phyloP scores from a whole-genome alignment of 2,888 invertebrate genomes.

The Choreutis nemorana region DNA sequence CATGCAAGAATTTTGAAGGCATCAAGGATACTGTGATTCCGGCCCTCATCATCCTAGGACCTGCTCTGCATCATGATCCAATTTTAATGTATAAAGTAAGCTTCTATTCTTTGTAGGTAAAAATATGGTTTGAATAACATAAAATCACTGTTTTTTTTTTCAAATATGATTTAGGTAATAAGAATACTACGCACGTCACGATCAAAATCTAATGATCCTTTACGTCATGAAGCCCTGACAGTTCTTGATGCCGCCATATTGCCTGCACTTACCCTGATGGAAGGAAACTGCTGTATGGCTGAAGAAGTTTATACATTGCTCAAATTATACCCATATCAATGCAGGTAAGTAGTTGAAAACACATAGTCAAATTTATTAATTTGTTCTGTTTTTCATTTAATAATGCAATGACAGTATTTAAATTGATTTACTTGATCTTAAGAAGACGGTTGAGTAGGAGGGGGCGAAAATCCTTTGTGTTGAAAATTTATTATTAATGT shows the following conservation, averaged over 20 bases:
- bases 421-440: too few relatives aligned
- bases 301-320: conserved; percentile 95
- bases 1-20: conserved; percentile 75
- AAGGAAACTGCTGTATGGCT: conserved; percentile 94
- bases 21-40: conserved; percentile 82
- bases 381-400: too few relatives aligned
- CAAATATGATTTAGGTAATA: too few relatives aligned
- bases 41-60: conserved; percentile 85
- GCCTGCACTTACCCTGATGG: conserved; percentile 90
- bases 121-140: too few relatives aligned
- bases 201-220: conserved; percentile 49
- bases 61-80: conserved; percentile 87
- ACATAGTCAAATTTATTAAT: too few relatives aligned
- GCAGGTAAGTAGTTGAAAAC: conserved; percentile 67
- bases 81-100: conserved; percentile 86
- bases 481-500: too few relatives aligned
- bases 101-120: too few relatives aligned
- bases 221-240: conserved; percentile 85
- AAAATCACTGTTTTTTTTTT: conserved; percentile 7
- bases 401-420: too few relatives aligned
- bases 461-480: too few relatives aligned
- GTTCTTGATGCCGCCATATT: conserved; percentile 88
- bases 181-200: conserved; percentile 48
- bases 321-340: conserved; percentile 86
- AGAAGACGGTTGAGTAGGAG: too few relatives aligned